Percentiles rank a stretch among this genome's conserved stretches.
Conservation (phyloP, 2,888 invertebrate species). For the Cataglyphis rosenhaueri region DNA sequence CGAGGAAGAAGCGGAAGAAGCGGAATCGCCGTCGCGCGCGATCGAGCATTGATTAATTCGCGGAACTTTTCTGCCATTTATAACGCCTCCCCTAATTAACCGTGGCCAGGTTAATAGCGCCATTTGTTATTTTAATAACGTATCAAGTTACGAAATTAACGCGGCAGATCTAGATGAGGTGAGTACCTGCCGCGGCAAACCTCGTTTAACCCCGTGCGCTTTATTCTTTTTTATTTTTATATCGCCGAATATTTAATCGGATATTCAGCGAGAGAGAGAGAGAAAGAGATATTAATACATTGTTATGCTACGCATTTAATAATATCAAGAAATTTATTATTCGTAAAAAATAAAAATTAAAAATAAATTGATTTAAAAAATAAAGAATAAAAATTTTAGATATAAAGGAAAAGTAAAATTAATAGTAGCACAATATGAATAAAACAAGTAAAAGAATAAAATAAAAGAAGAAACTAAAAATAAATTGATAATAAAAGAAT, state of each 20-base stretch:
- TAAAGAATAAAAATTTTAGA: too few species aligned
- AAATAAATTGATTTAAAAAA: too few species aligned
- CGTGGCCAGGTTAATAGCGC: constrained; percentile 77
- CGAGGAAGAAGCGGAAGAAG: constrained; percentile 16
- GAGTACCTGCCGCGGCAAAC: constrained; percentile 6
- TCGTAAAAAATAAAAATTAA: background rate
- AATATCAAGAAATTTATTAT: background rate
- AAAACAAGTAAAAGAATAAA: too few species aligned
- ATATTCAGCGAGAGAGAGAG: background rate
- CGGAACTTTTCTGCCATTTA: constrained; percentile 73
- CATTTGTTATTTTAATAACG: constrained; percentile 80
- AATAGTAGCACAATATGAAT: too few species aligned
- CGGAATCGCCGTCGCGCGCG: constrained; percentile 2
- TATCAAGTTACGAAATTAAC: constrained; percentile 80
- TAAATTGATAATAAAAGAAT: too few species aligned
- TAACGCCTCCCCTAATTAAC: constrained; percentile 79
- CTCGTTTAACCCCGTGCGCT: constrained; percentile 53
- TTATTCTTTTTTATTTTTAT: constrained; percentile 58
- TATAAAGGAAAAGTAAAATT: too few species aligned
- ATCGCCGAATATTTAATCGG: constrained; percentile 22
- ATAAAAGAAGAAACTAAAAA: too few species aligned
- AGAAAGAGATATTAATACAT: too few species aligned
- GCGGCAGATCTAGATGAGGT: constrained; percentile 55
- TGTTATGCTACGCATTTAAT: too few species aligned
- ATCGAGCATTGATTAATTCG: constrained; percentile 75